Percentiles rank a stretch among this genome's conserved stretches.
Evolutionary conservation across 2,888 invertebrate species (phyloP).

Genomic region (Idaea aversata): DNA sequence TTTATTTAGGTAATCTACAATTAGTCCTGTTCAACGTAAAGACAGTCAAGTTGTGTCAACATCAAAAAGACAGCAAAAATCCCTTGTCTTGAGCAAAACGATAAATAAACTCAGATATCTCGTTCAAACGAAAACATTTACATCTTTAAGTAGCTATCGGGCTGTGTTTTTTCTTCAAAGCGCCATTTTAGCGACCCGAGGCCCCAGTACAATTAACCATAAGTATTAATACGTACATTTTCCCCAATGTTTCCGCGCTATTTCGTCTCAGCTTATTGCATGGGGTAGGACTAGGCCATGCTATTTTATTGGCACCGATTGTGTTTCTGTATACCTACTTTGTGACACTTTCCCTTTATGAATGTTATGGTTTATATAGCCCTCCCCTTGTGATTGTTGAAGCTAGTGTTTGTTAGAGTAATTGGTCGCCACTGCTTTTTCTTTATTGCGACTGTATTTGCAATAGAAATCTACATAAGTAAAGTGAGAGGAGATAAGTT

Average conservation of each 20-base stretch:
- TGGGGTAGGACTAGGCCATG: constrained; percentile 64
- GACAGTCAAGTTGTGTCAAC: background rate
- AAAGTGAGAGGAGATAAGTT: background rate
- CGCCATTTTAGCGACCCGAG: constrained; percentile 51
- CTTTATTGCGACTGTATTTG: constrained; percentile 10
- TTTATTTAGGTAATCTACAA: background rate
- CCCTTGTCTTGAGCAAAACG: background rate
- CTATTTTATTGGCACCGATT: constrained; percentile 77
- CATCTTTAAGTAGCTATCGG: background rate
- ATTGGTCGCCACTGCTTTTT: constrained; percentile 39
- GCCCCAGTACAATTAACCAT: constrained; percentile 73
- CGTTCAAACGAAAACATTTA: constrained; percentile 3
- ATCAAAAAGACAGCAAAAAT: background rate
- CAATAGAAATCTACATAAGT: background rate
- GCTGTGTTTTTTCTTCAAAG: constrained; percentile 13
- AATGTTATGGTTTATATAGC: constrained; percentile 67
- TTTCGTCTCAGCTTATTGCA: constrained; percentile 74
- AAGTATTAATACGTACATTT: constrained; percentile 75
- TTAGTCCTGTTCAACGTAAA: background rate
- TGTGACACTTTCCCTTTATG: constrained; percentile 73
- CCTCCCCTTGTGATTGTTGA: constrained; percentile 42
- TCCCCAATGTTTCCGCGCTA: constrained; percentile 75
- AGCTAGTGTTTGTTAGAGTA: constrained; percentile 46
- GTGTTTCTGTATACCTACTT: constrained; percentile 63
- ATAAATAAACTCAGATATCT: background rate